Percentiles rank a stretch among this genome's conserved stretches.
Evolutionary conservation across 2,113 vertebrate species (phyloP).

Genomic region (Elephas maximus): DNA sequence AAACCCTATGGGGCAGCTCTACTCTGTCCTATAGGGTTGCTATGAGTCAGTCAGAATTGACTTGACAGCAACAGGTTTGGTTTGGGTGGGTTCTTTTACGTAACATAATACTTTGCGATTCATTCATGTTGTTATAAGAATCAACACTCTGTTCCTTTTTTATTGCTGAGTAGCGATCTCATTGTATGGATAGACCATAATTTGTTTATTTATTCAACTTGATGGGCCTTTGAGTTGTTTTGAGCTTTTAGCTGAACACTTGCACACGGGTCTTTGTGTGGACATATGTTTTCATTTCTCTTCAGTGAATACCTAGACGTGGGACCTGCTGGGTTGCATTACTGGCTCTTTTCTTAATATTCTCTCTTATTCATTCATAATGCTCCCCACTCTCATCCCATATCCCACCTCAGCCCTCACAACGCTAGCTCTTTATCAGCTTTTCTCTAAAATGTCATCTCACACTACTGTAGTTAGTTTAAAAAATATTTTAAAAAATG

Average conservation of each 20-base stretch:
- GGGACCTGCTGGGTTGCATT: not conserved
- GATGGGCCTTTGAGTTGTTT: not conserved
- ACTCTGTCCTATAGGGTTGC: no score
- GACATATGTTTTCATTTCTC: not conserved
- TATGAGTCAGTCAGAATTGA: no score
- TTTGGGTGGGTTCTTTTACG: not conserved
- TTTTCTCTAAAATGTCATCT: not conserved
- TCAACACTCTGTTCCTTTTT: not conserved
- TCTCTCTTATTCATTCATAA: not conserved
- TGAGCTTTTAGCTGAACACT: not conserved
- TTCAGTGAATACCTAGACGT: not conserved
- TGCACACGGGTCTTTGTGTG: not conserved
- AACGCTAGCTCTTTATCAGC: not conserved
- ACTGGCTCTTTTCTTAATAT: not conserved
- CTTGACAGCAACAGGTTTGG: no score
- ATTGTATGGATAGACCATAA: not conserved
- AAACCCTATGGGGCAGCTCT: no score
- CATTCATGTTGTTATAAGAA: not conserved
- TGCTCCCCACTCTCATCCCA: not conserved
- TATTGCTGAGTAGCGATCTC: not conserved
- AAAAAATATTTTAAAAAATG: not conserved
- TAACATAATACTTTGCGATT: conserved; percentile 1
- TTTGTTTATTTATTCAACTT: not conserved
- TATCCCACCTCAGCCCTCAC: not conserved
- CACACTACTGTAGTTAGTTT: not conserved